Conservation (phyloP, 2,113 vertebrate genomes). For the Tragelaphus strepsiceros region DNA sequence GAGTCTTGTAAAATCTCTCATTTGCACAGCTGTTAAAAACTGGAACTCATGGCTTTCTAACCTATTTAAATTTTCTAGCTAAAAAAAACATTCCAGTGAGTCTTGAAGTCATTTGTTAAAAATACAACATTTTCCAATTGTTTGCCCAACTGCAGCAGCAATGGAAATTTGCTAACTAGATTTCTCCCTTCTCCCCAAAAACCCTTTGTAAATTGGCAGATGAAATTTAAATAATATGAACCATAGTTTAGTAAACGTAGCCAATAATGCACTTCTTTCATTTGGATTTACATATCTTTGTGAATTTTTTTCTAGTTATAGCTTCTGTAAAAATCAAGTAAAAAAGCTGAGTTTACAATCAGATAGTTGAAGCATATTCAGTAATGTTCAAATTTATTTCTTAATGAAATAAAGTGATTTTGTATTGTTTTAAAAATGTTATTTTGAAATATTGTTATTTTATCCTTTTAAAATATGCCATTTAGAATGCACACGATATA, state of each 20-base stretch:
- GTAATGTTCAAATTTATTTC: not conserved
- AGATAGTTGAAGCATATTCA: not conserved
- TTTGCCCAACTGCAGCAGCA: not conserved
- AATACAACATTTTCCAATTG: not conserved
- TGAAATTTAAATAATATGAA: not conserved
- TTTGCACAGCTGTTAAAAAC: not conserved
- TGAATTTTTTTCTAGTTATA: constrained; percentile 24
- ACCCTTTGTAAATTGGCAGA: not conserved
- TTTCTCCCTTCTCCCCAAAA: not conserved
- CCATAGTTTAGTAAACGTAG: not conserved
- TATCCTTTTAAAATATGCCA: not conserved
- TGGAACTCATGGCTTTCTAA: not conserved
- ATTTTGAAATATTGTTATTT: not conserved
- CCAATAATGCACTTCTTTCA: not conserved
- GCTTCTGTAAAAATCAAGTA: not conserved
- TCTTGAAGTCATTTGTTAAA: constrained; percentile 16
- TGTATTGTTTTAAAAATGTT: not conserved
- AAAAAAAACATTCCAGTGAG: not conserved
- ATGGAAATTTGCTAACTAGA: not conserved
- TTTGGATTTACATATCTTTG: not conserved
- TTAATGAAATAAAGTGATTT: not conserved
- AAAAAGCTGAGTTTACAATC: not conserved
- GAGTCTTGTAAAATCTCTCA: not conserved
- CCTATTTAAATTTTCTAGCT: not conserved
- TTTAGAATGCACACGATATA: not conserved